Evolutionary conservation across 2,888 invertebrate species (phyloP).

Genomic region (Argynnis bischoffii): DNA sequence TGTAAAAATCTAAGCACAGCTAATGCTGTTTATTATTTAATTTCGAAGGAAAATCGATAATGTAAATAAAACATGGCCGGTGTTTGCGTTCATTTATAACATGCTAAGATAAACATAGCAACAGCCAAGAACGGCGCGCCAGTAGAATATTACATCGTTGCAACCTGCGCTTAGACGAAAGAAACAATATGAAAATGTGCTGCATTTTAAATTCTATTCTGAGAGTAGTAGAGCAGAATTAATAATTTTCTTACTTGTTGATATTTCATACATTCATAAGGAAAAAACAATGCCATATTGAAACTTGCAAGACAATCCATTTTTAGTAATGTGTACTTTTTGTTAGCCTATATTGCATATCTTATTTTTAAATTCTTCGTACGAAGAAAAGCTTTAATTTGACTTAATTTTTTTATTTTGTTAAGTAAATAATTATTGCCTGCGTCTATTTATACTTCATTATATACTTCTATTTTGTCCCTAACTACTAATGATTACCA

Average conservation of each 20-base stretch:
- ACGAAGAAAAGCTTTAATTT: no score
- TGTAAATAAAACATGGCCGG: constrained; percentile 54
- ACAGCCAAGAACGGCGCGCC: constrained; percentile 40
- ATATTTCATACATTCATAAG: constrained; percentile 20
- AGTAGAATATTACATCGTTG: constrained; percentile 39
- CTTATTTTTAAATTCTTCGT: no score
- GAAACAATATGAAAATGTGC: constrained; percentile 16
- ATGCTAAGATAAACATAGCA: constrained; percentile 50
- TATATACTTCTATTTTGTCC: not conserved
- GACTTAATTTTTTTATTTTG: no score
- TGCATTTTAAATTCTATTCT: constrained; percentile 25
- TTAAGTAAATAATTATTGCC: no score
- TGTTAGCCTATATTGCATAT: constrained; percentile 3
- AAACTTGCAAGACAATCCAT: constrained; percentile 30
- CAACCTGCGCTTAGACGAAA: constrained; percentile 32
- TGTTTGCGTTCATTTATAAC: constrained; percentile 43
- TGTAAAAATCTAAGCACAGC: constrained; percentile 21
- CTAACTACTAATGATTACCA: no score
- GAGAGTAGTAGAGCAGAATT: constrained; percentile 13
- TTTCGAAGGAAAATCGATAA: constrained; percentile 43
- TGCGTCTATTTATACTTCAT: not conserved
- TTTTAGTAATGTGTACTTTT: constrained; percentile 24
- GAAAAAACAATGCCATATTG: constrained; percentile 38
- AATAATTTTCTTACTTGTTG: not conserved
- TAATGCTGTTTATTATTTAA: constrained; percentile 49